Percentiles rank a stretch among this genome's conserved stretches.
Conservation (phyloP, 2,797 vertebrate genomes). For the Phalloptychus januarius region DNA sequence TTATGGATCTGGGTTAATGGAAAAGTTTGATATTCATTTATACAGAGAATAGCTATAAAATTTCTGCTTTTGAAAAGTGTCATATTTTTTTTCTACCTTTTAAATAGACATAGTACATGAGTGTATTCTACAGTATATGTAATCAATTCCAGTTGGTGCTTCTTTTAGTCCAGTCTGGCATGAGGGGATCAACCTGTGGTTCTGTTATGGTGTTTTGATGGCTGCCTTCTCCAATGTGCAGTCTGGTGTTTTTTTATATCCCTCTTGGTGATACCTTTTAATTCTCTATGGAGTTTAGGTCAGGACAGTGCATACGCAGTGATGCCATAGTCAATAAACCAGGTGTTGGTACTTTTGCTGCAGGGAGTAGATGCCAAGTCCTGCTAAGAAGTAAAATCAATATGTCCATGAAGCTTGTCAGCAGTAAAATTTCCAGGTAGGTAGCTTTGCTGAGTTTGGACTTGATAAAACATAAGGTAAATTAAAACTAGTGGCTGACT, state of each 20-base stretch:
- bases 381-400: background rate
- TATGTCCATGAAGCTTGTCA: background rate
- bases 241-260: background rate
- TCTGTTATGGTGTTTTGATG: background rate
- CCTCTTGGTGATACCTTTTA: background rate
- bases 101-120: constrained; percentile 5
- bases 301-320: background rate
- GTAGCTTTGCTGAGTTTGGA: background rate
- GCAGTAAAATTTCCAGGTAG: background rate
- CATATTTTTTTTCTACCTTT: constrained; percentile 32
- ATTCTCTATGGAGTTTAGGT: background rate
- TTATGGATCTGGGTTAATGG: constrained; percentile 61
- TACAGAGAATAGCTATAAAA: constrained; percentile 24
- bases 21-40: constrained; percentile 46
- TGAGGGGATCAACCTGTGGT: background rate
- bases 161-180: background rate
- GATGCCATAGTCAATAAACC: background rate
- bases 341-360: background rate
- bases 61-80: constrained; percentile 26
- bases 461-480: background rate
- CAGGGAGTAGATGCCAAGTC: background rate
- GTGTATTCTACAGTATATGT: background rate
- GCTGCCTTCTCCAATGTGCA: background rate
- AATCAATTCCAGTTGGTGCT: background rate
- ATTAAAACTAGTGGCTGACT: background rate